Percentiles rank a stretch among this genome's conserved stretches.
Conservation (phyloP, 2,113 vertebrate species). For the Peromyscus maniculatus region DNA sequence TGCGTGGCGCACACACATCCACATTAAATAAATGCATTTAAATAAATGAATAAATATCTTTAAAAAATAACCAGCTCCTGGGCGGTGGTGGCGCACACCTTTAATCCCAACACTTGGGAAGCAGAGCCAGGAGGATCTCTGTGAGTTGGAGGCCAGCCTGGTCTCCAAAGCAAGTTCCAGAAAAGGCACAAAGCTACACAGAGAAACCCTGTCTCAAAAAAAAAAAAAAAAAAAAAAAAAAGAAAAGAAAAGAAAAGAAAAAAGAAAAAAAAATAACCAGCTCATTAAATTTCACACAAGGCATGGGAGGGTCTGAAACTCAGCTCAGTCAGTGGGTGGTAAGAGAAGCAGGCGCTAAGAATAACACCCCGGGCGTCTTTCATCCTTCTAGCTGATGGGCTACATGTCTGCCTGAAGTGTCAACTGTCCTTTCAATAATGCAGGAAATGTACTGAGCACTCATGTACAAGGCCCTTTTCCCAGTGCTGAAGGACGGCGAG, state of each 20-base stretch:
- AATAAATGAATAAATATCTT: background rate
- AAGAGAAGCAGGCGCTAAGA: too few relatives aligned
- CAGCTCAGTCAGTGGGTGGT: background rate
- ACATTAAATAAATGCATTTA: background rate
- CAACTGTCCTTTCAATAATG: slow-evolving; percentile 8
- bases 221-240: background rate
- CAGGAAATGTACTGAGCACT: background rate
- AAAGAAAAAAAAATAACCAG: background rate
- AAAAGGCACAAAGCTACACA: too few relatives aligned
- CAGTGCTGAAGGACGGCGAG: slow-evolving; percentile 17
- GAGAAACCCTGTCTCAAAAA: too few relatives aligned
- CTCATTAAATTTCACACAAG: background rate
- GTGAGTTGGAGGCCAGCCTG: too few relatives aligned
- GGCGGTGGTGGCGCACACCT: too few relatives aligned
- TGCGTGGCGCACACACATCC: background rate
- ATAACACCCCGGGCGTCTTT: background rate
- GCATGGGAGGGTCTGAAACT: background rate
- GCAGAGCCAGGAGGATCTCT: too few relatives aligned
- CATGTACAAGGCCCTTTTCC: background rate
- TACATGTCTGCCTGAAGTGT: background rate
- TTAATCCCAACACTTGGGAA: too few relatives aligned
- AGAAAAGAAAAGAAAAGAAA: too few relatives aligned
- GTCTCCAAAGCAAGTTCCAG: too few relatives aligned
- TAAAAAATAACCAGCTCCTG: background rate
- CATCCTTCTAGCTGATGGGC: background rate